phyloP scores from a whole-genome alignment of 2,888 invertebrate genomes.

The Galerucella calmariensis region DNA sequence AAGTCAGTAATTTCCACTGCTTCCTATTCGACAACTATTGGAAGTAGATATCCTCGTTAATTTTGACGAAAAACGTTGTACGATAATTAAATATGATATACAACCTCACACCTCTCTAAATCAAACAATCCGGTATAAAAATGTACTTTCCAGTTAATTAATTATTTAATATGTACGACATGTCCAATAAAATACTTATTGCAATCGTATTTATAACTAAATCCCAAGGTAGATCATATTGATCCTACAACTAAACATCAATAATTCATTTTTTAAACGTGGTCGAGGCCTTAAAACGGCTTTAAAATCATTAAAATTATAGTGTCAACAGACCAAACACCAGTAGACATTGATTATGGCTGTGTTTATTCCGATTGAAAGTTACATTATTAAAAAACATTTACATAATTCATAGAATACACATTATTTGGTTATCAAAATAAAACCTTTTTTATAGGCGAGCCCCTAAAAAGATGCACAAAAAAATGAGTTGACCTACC shows the following conservation, averaged over 20 bases:
- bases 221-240: slow-evolving; percentile 5
- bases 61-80: too few relatives aligned
- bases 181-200: background rate
- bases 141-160: background rate
- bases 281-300: slow-evolving; percentile 5
- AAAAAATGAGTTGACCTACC: too few relatives aligned
- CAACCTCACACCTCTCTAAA: too few relatives aligned
- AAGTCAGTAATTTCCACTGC: too few relatives aligned
- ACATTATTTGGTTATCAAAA: too few relatives aligned
- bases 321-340: background rate
- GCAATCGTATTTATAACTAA: background rate
- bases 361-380: background rate
- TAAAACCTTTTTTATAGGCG: too few relatives aligned
- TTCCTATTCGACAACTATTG: too few relatives aligned
- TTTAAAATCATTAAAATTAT: background rate
- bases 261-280: slow-evolving; percentile 12
- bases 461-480: too few relatives aligned
- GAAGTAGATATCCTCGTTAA: too few relatives aligned
- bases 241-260: background rate
- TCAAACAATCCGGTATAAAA: too few relatives aligned
- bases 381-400: background rate
- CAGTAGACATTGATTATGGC: background rate
- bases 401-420: background rate
- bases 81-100: too few relatives aligned
- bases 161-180: slow-evolving; percentile 8